Evolutionary conservation across 2,113 vertebrate genomes (phyloP), one percentile per base, ranked within the genome.

Genomic region (Sinocyclocheilus anshuiensis): DNA sequence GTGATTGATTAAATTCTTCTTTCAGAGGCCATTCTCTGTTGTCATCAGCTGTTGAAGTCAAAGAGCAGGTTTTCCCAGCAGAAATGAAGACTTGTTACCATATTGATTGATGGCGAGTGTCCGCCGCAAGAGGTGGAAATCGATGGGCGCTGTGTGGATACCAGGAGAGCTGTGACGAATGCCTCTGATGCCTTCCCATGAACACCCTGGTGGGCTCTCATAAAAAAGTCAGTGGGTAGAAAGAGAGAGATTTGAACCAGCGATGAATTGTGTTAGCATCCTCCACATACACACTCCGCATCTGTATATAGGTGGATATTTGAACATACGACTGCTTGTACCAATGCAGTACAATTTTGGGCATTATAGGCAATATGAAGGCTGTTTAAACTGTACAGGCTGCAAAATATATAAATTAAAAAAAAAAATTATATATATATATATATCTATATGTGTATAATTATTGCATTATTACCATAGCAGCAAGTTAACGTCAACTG

Each of bases 11-110:
- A 29, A 65, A 67, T 65, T 48, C 4, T 4, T 53, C 2, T 33
- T 11, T 10, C 77, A 79, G 29, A 33, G 16, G 29, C 4, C 48
- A 13, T 15, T 71, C 15, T 77, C 53, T 63, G 22, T 57, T 57
- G 86, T 87, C 84, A 85, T 81, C 88, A 89, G 42, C 67, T 55
- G 33, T 76, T 61, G 55, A 86, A 88, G 86, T 85, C 72, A 13
- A 11, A 88, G 88, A 72, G 80, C 39, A 76, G 91, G 89, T 93
- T 92, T 93, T 90, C 91, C 86, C 91, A 93, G 90, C 90, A 91
- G 91, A 94, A 94, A 95, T 94, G 91, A 94, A 94, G 93, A 95
- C 93, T 94, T 94, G 93, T 94, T 95, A 94, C 91, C 87, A 88
- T 93, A 94, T 93, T 94, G 95, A 95, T 94, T 92, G 92, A 94